A percentile compares a stretch with the other conserved stretches of the same genome.
These are phyloP conservation scores for Drosophila austrosaltans DNA, from an alignment of 2,888 invertebrate species.

Conservation along the genomic window DNA sequence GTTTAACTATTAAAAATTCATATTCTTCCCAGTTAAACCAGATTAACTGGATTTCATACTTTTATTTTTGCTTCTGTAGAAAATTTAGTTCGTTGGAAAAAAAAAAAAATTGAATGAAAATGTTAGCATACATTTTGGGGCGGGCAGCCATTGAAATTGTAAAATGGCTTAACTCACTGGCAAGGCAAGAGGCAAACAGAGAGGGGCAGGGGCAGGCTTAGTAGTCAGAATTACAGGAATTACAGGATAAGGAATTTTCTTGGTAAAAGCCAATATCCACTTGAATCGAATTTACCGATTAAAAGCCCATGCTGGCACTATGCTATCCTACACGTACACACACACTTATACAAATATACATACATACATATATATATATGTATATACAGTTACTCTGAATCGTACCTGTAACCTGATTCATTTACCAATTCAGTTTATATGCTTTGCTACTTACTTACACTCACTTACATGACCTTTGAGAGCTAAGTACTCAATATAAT, in stretches of 20 bases:
- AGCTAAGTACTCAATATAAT: conserved; percentile 34
- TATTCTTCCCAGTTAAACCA: too few relatives aligned
- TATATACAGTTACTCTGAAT: not conserved
- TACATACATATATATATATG: not conserved
- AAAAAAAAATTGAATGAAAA: not conserved
- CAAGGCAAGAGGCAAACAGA: not conserved
- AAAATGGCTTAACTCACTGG: not conserved
- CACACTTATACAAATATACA: not conserved
- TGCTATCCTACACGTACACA: too few relatives aligned
- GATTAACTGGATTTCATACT: too few relatives aligned
- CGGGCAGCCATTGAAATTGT: not conserved
- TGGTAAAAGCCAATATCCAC: not conserved
- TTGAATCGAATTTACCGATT: conserved; percentile 2
- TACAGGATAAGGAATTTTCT: not conserved
- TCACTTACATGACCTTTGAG: conserved; percentile 19
- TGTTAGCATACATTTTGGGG: conserved; percentile 1
- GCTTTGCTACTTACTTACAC: conserved; percentile 11
- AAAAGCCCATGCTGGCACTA: not conserved
- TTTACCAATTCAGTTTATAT: conserved; percentile 9
- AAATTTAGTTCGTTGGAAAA: not conserved
- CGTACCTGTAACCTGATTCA: conserved; percentile 20
- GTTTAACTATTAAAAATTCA: too few relatives aligned
- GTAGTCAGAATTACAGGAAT: not conserved
- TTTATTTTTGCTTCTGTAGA: too few relatives aligned
- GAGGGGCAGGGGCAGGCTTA: too few relatives aligned